phyloP scores from a whole-genome alignment of 2,797 vertebrate species.

The Squalus acanthias region DNA sequence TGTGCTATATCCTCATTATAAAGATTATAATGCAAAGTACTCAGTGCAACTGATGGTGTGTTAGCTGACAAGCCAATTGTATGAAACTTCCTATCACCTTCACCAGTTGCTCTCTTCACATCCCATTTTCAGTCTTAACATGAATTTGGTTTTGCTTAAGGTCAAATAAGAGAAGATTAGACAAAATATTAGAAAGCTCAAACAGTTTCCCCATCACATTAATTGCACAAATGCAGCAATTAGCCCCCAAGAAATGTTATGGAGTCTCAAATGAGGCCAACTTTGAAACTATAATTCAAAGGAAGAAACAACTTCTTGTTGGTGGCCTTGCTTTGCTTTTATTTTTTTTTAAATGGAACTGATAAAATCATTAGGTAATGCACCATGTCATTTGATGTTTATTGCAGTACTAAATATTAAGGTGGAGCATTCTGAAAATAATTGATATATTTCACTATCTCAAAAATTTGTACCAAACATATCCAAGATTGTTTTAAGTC shows the following conservation, averaged over 20 bases:
- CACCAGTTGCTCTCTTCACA: not conserved
- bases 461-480: not conserved
- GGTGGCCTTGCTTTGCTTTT: not conserved
- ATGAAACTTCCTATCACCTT: not conserved
- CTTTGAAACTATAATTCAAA: not conserved
- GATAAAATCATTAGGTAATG: not conserved
- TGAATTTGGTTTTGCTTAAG: not conserved
- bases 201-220: not conserved
- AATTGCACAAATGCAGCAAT: not conserved
- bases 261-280: not conserved
- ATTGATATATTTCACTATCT: not conserved
- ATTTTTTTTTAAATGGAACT: not conserved
- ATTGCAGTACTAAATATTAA: not conserved
- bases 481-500: not conserved
- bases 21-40: not conserved
- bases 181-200: not conserved
- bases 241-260: not conserved
- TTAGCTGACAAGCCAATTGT: not conserved
- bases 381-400: not conserved
- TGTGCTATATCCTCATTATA: not conserved
- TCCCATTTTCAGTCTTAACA: not conserved
- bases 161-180: not conserved
- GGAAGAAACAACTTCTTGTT: not conserved
- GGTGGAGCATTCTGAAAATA: not conserved
- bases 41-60: not conserved